Evolutionary conservation across 1,140 invertebrate genomes (phyloP).

Genomic region (Zaprionus vittiger): DNA sequence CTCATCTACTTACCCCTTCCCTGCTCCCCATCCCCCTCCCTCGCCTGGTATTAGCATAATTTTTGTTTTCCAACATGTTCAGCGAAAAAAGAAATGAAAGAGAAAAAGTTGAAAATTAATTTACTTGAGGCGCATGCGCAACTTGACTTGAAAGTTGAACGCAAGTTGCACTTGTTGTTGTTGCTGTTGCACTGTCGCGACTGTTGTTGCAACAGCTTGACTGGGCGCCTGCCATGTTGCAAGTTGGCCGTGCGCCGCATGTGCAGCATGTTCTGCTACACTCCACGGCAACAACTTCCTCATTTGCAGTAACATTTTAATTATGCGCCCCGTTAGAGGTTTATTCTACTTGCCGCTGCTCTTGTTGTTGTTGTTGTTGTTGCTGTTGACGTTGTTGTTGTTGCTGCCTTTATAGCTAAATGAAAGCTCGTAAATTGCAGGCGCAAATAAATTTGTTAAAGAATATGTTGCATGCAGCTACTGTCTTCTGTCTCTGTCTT

Average conservation of each 20-base stretch:
- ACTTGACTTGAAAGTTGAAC: conserved; percentile 60
- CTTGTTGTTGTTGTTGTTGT: conserved; percentile 26
- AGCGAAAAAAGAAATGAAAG: conserved; percentile 19
- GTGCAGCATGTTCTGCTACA: conserved; percentile 44
- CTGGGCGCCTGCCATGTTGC: conserved; percentile 34
- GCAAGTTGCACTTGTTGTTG: conserved; percentile 26
- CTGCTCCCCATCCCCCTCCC: background rate
- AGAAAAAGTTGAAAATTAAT: conserved; percentile 73
- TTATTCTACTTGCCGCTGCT: conserved; percentile 30
- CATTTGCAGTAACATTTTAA: conserved; percentile 80
- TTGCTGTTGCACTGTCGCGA: conserved; percentile 25
- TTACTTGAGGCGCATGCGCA: conserved; percentile 74
- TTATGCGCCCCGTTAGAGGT: conserved; percentile 71
- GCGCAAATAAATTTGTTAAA: conserved; percentile 80
- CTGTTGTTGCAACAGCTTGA: conserved; percentile 35
- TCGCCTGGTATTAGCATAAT: conserved; percentile 62
- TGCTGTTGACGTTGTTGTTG: conserved; percentile 7
- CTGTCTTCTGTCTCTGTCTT: background rate
- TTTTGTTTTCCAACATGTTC: conserved; percentile 52
- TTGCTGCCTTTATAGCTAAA: conserved; percentile 12
- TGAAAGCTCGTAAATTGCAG: conserved; percentile 69
- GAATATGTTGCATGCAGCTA: conserved; percentile 56
- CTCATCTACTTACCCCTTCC: background rate
- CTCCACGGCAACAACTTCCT: conserved; percentile 61
- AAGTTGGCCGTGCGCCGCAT: conserved; percentile 28